phyloP scores from a whole-genome alignment of 2,113 vertebrate species.

The Phainopepla nitens region DNA sequence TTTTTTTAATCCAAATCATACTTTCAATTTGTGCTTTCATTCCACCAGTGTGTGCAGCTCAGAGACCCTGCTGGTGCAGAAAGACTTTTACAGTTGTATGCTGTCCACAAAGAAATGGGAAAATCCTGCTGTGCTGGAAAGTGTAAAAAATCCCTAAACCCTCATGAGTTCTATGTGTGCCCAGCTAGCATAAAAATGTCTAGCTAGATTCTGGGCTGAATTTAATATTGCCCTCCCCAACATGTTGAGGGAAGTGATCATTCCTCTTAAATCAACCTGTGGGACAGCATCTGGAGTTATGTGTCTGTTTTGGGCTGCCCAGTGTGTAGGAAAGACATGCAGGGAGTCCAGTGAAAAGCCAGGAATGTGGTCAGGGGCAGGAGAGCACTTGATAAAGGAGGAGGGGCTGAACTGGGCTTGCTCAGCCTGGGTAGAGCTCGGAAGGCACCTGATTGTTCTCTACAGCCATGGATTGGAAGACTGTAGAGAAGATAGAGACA shows the following conservation, averaged over 20 bases:
- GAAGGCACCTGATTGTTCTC: background rate
- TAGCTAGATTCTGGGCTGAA: background rate
- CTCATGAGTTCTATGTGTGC: background rate
- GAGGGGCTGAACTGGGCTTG: background rate
- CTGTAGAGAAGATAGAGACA: background rate
- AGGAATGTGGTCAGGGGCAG: background rate
- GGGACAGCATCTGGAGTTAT: background rate
- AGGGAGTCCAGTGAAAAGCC: background rate
- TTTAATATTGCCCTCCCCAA: background rate
- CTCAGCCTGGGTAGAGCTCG: background rate
- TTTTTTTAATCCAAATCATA: background rate
- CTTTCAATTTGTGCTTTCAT: background rate
- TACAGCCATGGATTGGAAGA: background rate
- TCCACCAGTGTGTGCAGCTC: background rate
- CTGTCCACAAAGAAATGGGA: background rate
- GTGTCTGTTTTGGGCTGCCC: background rate
- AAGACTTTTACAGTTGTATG: background rate
- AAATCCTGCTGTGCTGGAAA: background rate
- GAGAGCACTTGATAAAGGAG: background rate
- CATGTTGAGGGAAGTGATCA: background rate
- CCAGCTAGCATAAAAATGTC: background rate
- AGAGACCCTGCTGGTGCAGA: background rate
- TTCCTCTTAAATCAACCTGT: background rate
- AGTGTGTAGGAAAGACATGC: background rate
- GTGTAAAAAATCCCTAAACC: background rate